Percentiles rank a stretch among this genome's conserved stretches.
These are phyloP conservation scores for Stigmatopora argus DNA, from an alignment of 2,113 vertebrate genomes.

Conservation along the genomic window DNA sequence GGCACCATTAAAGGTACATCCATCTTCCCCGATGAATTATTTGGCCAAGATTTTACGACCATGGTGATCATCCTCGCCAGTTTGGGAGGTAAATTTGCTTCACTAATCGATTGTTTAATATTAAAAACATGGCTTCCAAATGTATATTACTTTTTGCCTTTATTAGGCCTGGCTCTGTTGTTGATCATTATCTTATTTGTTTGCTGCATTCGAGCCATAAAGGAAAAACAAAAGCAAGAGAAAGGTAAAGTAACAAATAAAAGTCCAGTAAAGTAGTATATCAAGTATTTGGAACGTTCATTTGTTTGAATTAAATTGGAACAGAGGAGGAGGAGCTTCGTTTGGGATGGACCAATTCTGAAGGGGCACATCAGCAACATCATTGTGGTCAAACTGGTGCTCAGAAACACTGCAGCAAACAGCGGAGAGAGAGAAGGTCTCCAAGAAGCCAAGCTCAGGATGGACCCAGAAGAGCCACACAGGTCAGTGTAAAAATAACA, in stretches of 20 bases:
- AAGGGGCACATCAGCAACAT: not conserved
- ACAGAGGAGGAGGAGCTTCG: slow-evolving; percentile 52
- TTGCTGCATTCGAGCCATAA: slow-evolving; percentile 25
- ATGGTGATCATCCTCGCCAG: slow-evolving; percentile 30
- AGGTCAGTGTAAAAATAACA: slow-evolving; percentile 23
- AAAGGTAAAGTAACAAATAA: slow-evolving; percentile 23
- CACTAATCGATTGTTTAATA: not conserved
- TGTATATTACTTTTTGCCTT: not conserved
- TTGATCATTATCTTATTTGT: slow-evolving; percentile 22
- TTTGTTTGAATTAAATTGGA: not conserved
- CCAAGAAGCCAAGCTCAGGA: not conserved
- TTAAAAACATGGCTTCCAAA: not conserved
- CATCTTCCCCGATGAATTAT: rapidly evolving
- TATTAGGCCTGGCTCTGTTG: slow-evolving; percentile 40
- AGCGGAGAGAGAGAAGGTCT: slow-evolving; percentile 1
- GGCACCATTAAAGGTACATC: not conserved
- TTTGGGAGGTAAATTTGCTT: slow-evolving; percentile 34
- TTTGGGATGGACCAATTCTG: slow-evolving; percentile 6
- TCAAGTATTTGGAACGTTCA: not conserved
- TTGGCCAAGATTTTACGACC: slow-evolving; percentile 35
- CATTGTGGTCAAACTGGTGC: slow-evolving; percentile 46
- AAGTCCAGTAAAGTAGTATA: not conserved
- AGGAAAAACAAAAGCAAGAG: slow-evolving; percentile 1
- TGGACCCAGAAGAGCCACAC: slow-evolving; percentile 10
- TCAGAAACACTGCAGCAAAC: slow-evolving; percentile 27